phyloP scores from a whole-genome alignment of 2,888 invertebrate species.

The Agrotis exclamationis region DNA sequence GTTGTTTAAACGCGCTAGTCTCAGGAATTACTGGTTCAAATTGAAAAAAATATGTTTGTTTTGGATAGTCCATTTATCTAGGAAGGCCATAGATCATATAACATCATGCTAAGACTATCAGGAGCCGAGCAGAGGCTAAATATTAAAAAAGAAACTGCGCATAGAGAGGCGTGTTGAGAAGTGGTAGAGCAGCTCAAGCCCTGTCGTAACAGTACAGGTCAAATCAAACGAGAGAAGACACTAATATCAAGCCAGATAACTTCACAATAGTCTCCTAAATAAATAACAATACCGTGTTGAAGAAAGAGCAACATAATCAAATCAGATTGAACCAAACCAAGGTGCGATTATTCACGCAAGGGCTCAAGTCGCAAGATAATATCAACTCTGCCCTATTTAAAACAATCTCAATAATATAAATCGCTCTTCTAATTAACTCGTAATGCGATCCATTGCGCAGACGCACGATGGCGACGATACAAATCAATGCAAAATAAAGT shows the following conservation, averaged over 20 bases:
- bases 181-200: no score
- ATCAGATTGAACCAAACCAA: conserved; percentile 16
- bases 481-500: conserved; percentile 62
- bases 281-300: background rate
- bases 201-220: no score
- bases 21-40: no score
- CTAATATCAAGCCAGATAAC: background rate
- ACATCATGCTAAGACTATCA: no score
- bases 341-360: conserved; percentile 33
- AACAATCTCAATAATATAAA: conserved; percentile 58
- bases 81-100: no score
- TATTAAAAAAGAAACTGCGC: no score
- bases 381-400: conserved; percentile 48
- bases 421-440: conserved; percentile 60
- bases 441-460: conserved; percentile 59
- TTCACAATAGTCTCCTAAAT: background rate
- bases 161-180: no score
- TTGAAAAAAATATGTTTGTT: no score
- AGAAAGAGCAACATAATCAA: conserved; percentile 4
- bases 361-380: conserved; percentile 21
- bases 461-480: conserved; percentile 57
- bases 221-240: no score
- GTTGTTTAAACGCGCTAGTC: no score
- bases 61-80: no score
- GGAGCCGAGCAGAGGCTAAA: no score